These are phyloP conservation scores for Prostheceraeus crozeri DNA, from an alignment of 2,888 invertebrate species.

Conservation along the genomic window DNA sequence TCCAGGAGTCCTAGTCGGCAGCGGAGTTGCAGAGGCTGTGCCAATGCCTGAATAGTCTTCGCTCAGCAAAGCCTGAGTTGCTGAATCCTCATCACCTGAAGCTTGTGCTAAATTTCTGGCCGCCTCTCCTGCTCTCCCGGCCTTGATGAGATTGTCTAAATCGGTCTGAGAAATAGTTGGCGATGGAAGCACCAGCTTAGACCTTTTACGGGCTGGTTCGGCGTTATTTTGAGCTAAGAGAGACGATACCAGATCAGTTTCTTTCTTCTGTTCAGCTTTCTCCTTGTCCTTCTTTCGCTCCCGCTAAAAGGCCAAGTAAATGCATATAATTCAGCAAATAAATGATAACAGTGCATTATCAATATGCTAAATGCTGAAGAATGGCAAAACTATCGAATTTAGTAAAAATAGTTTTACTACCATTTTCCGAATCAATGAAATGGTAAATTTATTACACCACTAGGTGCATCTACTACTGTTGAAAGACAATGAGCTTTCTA, in stretches of 20 bases:
- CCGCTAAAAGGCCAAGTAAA: constrained; percentile 61
- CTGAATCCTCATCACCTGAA: background rate
- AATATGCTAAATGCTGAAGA: too few species aligned
- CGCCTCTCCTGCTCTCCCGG: constrained; percentile 14
- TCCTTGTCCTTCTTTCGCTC: constrained; percentile 89
- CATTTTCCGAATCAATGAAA: too few species aligned
- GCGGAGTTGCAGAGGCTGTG: constrained; percentile 8
- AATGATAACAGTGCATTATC: too few species aligned
- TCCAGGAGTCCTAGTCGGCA: constrained; percentile 3
- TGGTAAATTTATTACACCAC: too few species aligned
- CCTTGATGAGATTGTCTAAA: constrained; percentile 44
- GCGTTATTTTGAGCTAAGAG: constrained; percentile 63
- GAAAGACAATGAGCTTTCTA: too few species aligned
- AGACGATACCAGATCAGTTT: constrained; percentile 79
- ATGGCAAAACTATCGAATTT: too few species aligned
- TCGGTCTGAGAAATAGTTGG: constrained; percentile 87
- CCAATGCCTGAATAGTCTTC: background rate
- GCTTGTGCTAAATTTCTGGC: too few species aligned
- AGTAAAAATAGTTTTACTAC: too few species aligned
- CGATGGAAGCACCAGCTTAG: constrained; percentile 86
- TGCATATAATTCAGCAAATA: too few species aligned
- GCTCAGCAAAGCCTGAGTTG: background rate
- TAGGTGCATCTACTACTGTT: too few species aligned
- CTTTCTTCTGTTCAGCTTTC: constrained; percentile 85
- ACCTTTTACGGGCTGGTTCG: constrained; percentile 81